Evolutionary conservation across 2,888 invertebrate species (phyloP).

Genomic region (Sepioteuthis lessoniana): DNA sequence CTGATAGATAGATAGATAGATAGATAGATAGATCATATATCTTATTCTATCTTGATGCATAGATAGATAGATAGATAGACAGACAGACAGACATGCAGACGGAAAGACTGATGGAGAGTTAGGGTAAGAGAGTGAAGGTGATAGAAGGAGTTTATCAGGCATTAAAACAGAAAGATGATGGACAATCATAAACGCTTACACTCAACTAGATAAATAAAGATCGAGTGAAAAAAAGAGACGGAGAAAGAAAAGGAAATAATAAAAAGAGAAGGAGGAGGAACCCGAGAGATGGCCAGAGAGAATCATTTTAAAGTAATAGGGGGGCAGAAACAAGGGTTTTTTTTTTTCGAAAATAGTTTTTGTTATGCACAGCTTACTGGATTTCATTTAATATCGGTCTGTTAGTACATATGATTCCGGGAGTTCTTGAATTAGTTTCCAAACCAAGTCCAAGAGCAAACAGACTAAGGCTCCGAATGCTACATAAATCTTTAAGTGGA

Average conservation of each 20-base stretch:
- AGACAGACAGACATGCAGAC: background rate
- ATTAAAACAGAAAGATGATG: no score
- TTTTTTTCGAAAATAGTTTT: background rate
- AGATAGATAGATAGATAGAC: background rate
- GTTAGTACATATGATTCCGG: constrained; percentile 1
- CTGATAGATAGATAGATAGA: background rate
- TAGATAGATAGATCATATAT: background rate
- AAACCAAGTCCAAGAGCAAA: background rate
- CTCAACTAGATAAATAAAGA: background rate
- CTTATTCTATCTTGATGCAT: no score
- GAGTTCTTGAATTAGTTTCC: background rate
- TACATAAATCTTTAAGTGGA: background rate
- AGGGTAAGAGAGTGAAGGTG: background rate
- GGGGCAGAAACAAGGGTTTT: no score
- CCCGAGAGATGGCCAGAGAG: background rate
- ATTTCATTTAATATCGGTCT: background rate
- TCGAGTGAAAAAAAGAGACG: no score
- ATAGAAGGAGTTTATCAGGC: background rate
- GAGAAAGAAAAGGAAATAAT: no score
- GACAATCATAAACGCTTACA: background rate
- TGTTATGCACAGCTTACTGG: background rate
- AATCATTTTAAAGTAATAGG: no score
- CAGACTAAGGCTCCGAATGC: background rate
- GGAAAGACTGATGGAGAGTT: background rate
- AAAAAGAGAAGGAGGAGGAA: background rate